A percentile compares a stretch with the other conserved stretches of the same genome.
phyloP scores from a whole-genome alignment of 1,140 invertebrate genomes.

The Whitmania pigra region DNA sequence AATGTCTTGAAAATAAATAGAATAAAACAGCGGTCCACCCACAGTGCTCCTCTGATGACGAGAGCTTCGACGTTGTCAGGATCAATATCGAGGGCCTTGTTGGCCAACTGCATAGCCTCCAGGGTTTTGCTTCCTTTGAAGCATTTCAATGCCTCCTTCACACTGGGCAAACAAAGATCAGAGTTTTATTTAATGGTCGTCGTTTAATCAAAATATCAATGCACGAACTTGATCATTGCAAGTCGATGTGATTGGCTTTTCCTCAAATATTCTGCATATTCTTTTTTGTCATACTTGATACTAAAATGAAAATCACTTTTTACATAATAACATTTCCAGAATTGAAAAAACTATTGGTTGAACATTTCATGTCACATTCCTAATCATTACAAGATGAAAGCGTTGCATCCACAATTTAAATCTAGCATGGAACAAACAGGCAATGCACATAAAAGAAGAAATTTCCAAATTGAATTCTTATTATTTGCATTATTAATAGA shows the following conservation, averaged over 20 bases:
- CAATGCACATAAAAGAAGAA: too few relatives aligned
- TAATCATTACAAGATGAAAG: too few relatives aligned
- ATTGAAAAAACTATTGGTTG: too few relatives aligned
- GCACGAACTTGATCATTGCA: constrained; percentile 58
- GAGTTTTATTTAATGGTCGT: background rate
- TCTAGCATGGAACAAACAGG: too few relatives aligned
- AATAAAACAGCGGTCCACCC: constrained; percentile 39
- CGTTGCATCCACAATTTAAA: too few relatives aligned
- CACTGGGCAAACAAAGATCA: constrained; percentile 27
- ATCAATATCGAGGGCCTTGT: constrained; percentile 82
- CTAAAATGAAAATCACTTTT: constrained; percentile 41
- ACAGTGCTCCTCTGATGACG: constrained; percentile 77
- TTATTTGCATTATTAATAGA: too few relatives aligned
- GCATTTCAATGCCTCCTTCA: constrained; percentile 69
- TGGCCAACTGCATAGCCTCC: constrained; percentile 85
- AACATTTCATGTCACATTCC: too few relatives aligned
- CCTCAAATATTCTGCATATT: constrained; percentile 67
- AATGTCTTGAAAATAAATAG: background rate
- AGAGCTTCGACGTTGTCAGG: constrained; percentile 81
- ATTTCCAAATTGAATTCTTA: too few relatives aligned
- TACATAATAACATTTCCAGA: background rate
- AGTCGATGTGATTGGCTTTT: constrained; percentile 78
- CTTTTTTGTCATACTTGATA: constrained; percentile 59
- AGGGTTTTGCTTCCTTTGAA: constrained; percentile 77
- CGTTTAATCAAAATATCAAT: background rate